phyloP scores from a whole-genome alignment of 2,113 vertebrate species.

The Jacana jacana region DNA sequence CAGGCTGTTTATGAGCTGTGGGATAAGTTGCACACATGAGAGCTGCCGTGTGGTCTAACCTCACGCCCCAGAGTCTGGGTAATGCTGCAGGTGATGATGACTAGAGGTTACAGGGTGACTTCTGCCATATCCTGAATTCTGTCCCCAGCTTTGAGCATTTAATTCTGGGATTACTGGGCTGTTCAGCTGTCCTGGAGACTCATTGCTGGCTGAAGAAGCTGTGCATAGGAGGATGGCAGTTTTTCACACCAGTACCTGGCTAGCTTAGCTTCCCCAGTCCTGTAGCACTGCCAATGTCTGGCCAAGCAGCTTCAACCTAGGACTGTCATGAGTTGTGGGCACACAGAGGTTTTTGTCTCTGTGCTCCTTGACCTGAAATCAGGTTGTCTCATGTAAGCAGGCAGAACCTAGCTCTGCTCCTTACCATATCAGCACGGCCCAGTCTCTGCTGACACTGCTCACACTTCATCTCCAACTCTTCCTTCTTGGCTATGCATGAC shows the following conservation, averaged over 20 bases:
- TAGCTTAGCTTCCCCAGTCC: background rate
- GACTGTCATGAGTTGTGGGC: background rate
- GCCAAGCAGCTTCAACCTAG: background rate
- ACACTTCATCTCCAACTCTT: slow-evolving; percentile 86
- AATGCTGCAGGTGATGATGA: background rate
- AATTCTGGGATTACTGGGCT: background rate
- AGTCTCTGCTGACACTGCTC: slow-evolving; percentile 84
- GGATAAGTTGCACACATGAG: background rate
- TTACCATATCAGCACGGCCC: slow-evolving; percentile 81
- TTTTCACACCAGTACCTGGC: background rate
- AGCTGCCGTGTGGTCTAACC: background rate
- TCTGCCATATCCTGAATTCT: background rate
- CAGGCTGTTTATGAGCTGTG: slow-evolving; percentile 86
- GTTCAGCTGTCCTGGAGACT: background rate
- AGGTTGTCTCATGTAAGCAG: background rate
- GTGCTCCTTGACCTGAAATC: background rate
- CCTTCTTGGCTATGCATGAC: slow-evolving; percentile 83
- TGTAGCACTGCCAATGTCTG: background rate
- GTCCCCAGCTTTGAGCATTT: background rate
- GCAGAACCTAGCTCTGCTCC: background rate
- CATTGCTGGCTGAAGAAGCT: background rate
- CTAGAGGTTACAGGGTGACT: background rate
- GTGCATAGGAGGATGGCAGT: background rate
- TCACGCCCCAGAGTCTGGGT: background rate
- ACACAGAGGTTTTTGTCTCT: background rate